Percentiles rank a stretch among this genome's conserved stretches.
phyloP scores from a whole-genome alignment of 2,113 vertebrate genomes.

The Pseudorectes ferrugineus region DNA sequence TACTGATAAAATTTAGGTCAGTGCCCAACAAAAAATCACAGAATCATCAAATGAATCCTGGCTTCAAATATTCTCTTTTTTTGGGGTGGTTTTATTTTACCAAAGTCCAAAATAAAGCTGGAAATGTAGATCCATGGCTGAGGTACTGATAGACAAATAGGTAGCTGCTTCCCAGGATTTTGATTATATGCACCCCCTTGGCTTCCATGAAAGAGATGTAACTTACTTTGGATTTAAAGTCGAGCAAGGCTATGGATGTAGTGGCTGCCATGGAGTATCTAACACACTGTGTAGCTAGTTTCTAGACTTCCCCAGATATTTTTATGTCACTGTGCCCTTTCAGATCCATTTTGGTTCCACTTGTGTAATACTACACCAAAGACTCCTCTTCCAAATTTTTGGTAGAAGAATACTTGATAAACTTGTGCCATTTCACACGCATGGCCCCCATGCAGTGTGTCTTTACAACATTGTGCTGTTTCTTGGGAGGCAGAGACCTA shows the following conservation, averaged over 20 bases:
- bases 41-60: neutral
- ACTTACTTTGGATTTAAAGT: neutral
- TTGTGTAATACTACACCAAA: neutral
- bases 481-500: neutral
- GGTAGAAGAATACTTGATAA: neutral
- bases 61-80: neutral
- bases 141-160: neutral
- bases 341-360: neutral
- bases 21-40: neutral
- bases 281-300: neutral
- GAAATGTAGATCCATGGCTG: neutral
- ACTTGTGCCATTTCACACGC: neutral
- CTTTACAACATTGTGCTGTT: neutral
- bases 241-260: fast-evolving
- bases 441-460: fast-evolving
- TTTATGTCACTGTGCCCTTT: neutral
- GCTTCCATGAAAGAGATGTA: neutral
- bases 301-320: neutral
- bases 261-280: neutral
- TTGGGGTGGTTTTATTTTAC: neutral
- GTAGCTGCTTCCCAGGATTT: neutral
- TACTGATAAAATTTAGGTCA: neutral
- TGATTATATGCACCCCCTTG: neutral
- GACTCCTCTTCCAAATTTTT: neutral
- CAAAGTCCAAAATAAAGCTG: neutral